These are phyloP conservation scores for Mesembrinibis cayennensis DNA, from an alignment of 2,113 vertebrate species.

Conservation along the genomic window DNA sequence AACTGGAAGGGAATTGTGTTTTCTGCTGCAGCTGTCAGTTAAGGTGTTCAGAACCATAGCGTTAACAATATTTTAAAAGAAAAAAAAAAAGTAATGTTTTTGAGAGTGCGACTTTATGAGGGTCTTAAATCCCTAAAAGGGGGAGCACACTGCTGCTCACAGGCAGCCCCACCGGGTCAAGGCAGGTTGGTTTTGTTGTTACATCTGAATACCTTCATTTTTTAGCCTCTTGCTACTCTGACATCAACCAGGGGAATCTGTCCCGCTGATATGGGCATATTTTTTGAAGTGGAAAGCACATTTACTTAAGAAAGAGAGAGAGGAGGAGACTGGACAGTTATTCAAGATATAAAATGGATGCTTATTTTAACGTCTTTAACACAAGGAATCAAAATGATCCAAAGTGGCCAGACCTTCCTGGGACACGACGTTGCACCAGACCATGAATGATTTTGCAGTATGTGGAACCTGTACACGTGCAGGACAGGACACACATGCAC, in stretches of 20 bases:
- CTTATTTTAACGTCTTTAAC: neutral
- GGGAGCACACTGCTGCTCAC: neutral
- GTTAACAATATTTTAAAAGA: neutral
- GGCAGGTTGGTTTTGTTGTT: neutral
- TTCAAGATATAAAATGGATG: neutral
- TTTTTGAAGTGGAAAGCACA: neutral
- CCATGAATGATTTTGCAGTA: neutral
- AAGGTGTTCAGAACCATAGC: neutral
- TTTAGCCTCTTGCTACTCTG: neutral
- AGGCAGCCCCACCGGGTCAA: neutral
- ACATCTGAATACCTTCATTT: neutral
- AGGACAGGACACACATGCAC: neutral
- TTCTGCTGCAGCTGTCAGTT: neutral
- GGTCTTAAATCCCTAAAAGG: neutral
- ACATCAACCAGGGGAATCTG: neutral
- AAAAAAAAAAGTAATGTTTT: neutral
- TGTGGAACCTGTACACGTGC: neutral
- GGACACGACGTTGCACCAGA: neutral
- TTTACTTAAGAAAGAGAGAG: neutral
- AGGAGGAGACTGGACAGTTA: neutral
- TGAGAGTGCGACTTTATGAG: neutral
- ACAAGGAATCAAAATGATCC: neutral
- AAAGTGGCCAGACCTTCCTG: neutral
- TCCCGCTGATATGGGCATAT: fast-evolving
- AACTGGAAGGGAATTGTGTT: neutral